Base-by-base conservation (phyloP, 2,797 vertebrate genomes). In the Anguilla obscura region DNA sequence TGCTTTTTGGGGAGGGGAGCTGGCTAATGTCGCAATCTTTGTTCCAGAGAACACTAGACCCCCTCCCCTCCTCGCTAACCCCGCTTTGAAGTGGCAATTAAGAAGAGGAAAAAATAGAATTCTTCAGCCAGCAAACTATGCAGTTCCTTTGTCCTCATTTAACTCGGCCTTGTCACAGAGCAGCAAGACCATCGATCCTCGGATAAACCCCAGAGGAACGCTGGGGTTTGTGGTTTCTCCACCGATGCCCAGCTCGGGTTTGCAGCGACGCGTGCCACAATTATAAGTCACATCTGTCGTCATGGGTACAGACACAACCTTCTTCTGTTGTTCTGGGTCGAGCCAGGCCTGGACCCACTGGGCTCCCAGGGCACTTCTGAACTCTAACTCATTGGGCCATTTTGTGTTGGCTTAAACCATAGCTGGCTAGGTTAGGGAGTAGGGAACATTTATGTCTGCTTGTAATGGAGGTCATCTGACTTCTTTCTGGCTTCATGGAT, bases 241-340 rank as follows among this genome's bases (percentile, higher is more conserved):
- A 85, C 30, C 12, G 50, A 85, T 18, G 50, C 54, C 54, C 87
- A 63, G 33, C 84, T 80, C 40, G 63, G 84, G 74, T 58, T 86
- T 76, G 88, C 88, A 91, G 88, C 86, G 86, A 58, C 79, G 63
- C 88, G 91, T 50, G 58, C 90, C 89, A 85, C 91, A 89, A 79
- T 88, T 90, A 88, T 90, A 89, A 92, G 84, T 88, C 21, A 14
- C 82, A 84, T 82, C 80, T 6, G 92, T 95, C 93, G 91, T 91
- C 88, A 92, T 93, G 87, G 94, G 71, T 88, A 93, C 91, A 93
- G 93, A 95, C 93, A 95, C 91, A 94, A 94, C 92, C 89, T 88
- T 88, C 92, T 89, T 87, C 8, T 90, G 63, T 88, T 58, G 56
- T 58, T 58, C 21, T 71, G 8, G 6, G 7, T 30, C 7, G 27